Base-by-base conservation (phyloP, 2,888 invertebrate genomes). In the Pollenia labialis region DNA sequence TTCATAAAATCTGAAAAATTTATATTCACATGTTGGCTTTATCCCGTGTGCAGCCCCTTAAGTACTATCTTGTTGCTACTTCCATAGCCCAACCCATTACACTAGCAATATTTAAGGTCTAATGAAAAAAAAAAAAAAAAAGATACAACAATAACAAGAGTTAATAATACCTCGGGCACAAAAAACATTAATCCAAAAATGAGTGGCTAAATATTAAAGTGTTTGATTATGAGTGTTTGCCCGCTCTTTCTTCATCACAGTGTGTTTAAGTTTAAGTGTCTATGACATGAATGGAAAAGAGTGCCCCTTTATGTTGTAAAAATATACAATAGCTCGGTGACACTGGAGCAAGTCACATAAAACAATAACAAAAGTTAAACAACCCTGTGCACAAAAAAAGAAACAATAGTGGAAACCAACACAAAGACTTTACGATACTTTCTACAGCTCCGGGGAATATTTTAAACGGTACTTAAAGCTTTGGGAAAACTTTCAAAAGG, bases 381-480 rank as follows among this genome's bases (percentile, higher is more conserved):
- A 68, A 71, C n/a, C n/a, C 23, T 56, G 48, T 3, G 69, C n/a
- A 12, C 58, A 18, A 32, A 1, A 12, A 32, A 80, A 48, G n/a
- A n/a, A 48, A 52, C 44, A 80, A 42, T 12, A 71, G 0, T 42
- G 18, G 32, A 16, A 81, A 48, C 23, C 48, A 81, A 23, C 48
- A 74, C 54, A 66, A 79, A 64, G 64, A 50, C 54, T 2, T 10
- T 42, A 46, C 14, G 4, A 9, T 56, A 23, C 32, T 50, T 72
- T 32, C 56, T 46, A 16, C 10, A 11, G 58, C 81, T 74, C 42
- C 12, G 18, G 81, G 81, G 56, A 68, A 56, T 48, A 58, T 81
- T 81, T 81, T 81, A 74, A 81, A 66, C 66, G 66, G 42, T 58
- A 54, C 54, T 74, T 50, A 50, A 60, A 60, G 10, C 52, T 64